Evolutionary conservation across 2,888 invertebrate genomes (phyloP), one percentile per base, ranked within the genome.

Genomic region (Cancer borealis): DNA sequence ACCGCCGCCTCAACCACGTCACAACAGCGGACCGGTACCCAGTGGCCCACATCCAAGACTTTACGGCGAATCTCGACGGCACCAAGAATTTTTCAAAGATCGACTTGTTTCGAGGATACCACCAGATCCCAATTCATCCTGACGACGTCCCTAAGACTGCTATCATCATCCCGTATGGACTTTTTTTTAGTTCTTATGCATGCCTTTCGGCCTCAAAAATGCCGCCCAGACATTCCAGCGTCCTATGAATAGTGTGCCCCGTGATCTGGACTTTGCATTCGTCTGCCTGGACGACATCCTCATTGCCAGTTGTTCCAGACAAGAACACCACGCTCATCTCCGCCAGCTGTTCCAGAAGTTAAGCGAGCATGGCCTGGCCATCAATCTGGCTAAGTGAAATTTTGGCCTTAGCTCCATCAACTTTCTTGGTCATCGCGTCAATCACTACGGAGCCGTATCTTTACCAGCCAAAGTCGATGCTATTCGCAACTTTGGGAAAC

Each of bases 91-190:
- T 87, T 46, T 87, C 3, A 1, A 88, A 89, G 39, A 4, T 89
- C 5, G 88, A 93, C 73, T 54, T 93, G 39, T 21, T 89, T 3
- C 30, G 30, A 6, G 93, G 84, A 2, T 60, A 93, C n/a, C n/a
- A n/a, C n/a, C n/a, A n/a, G n/a, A n/a, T n/a, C n/a, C n/a, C n/a
- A n/a, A n/a, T n/a, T n/a, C 66, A 66, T n/a, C 66, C 66, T 21
- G 21, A 66, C n/a, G 17, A 66, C 66, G 6, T 66, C 66, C n/a
- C 60, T 8, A 93, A 93, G 89, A 93, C 39, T 8, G 88, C 88
- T 4, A 73, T 94, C 45, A 91, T 73, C 14, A 94, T 89, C n/a
- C 92, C 92, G n/a, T 94, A 92, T 79, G 88, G 88, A 12, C 45
- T n/a, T n/a, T 49, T 26, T 93, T 88, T 30, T 92, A 93, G 87